Base-by-base conservation (phyloP, 2,113 vertebrate species). In the Haemorhous mexicanus region DNA sequence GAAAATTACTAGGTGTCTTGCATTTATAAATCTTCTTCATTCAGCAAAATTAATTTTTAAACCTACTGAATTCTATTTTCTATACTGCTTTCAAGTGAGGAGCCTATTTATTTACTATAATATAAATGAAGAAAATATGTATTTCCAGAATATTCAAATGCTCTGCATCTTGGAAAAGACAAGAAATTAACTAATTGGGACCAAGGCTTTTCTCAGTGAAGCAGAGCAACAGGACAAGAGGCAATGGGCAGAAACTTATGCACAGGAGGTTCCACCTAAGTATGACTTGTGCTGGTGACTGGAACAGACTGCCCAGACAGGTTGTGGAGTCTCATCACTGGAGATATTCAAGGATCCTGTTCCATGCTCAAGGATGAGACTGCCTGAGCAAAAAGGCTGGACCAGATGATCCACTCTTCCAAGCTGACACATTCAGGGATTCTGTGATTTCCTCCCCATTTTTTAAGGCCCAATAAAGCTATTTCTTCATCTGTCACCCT, bases 181-280 rank as follows among this genome's bases (percentile, higher is more conserved):
- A 10, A 72, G 16, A 73, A 88, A 63, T 8, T 0, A 66, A 47
- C 15, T 55, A 20, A 50, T 1, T 43, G 24, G 55, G 47, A 49
- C 10, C 24, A 41, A 62, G 62, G 47, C 41, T 32, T 4, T 22
- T 41, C 47, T 41, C 0, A 0, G 47, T 41, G 30, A 17, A 53
- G 47, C 63, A 17, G 6, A 76, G 41, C 47, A 62, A 32, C 0
- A 35, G 41, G 47, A 55, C 30, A 76, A 35, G 14, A 55, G n/a
- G 27, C 41, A 62, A 47, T 7, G 21, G 47, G 55, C 26, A 83
- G 55, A 55, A 83, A 68, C 4, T 35, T 21, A 46, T 7, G 30
- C 55, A 47, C 7, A 22, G 16, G 3, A 83, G 33, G 14, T 24
- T 62, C 41, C 47, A 69, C 17, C 30, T 35, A 17, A 55, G 18